Evolutionary conservation across 2,888 invertebrate species (phyloP).

Genomic region (Thecophora atra): DNA sequence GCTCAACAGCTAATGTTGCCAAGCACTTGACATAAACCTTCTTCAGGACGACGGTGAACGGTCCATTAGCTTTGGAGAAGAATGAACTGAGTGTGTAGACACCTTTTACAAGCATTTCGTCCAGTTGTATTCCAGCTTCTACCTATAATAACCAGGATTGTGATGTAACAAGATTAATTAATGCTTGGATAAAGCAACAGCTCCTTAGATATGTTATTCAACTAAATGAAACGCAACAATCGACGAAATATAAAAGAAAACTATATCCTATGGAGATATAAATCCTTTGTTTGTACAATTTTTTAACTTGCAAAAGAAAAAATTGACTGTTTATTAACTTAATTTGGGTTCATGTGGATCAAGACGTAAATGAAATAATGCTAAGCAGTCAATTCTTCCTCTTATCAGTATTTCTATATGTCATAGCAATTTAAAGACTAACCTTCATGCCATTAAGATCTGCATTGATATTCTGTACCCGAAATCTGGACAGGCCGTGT

Average conservation of each 20-base stretch:
- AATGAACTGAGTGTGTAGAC: slow-evolving; percentile 79
- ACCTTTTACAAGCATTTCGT: slow-evolving; percentile 76
- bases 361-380: too few relatives aligned
- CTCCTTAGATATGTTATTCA: too few relatives aligned
- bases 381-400: too few relatives aligned
- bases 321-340: too few relatives aligned
- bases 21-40: slow-evolving; percentile 76
- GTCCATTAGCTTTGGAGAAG: slow-evolving; percentile 77
- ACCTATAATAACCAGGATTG: slow-evolving; percentile 68
- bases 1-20: slow-evolving; percentile 77
- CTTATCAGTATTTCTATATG: too few relatives aligned
- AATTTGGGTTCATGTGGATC: too few relatives aligned
- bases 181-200: too few relatives aligned
- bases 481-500: slow-evolving; percentile 81
- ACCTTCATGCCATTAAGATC: slow-evolving; percentile 82
- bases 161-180: not conserved
- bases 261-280: too few relatives aligned
- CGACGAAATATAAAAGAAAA: too few relatives aligned
- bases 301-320: too few relatives aligned
- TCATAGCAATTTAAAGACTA: slow-evolving; percentile 40
- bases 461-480: slow-evolving; percentile 75
- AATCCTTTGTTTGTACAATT: too few relatives aligned
- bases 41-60: slow-evolving; percentile 79
- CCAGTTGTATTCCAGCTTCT: slow-evolving; percentile 76
- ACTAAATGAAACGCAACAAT: too few relatives aligned